These are phyloP conservation scores for Poeciliopsis paucimaculata DNA, from an alignment of 2,797 vertebrate genomes.

Conservation along the genomic window DNA sequence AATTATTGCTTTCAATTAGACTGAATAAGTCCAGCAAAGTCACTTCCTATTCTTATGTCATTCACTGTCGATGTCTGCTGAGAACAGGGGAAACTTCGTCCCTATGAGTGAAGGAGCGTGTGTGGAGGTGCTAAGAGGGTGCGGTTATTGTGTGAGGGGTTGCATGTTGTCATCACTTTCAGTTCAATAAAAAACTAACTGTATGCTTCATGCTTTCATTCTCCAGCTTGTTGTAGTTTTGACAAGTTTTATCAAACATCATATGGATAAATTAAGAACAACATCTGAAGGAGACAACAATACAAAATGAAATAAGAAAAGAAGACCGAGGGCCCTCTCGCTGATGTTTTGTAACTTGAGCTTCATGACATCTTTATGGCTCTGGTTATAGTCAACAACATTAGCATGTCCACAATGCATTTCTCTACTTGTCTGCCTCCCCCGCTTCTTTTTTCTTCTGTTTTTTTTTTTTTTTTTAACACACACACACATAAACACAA, in stretches of 20 bases:
- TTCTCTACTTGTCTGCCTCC: conserved; percentile 69
- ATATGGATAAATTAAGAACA: conserved; percentile 76
- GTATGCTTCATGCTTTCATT: conserved; percentile 58
- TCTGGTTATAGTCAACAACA: conserved; percentile 79
- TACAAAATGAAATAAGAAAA: conserved; percentile 49
- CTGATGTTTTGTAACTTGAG: conserved; percentile 74
- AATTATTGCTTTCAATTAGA: conserved; percentile 37
- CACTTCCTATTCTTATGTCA: conserved; percentile 68
- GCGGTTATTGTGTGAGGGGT: conserved; percentile 69
- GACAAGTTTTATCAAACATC: conserved; percentile 71
- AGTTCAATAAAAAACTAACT: conserved; percentile 48
- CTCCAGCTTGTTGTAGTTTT: conserved; percentile 60
- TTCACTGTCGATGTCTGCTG: conserved; percentile 60
- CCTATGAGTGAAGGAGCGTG: conserved; percentile 39
- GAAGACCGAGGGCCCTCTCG: conserved; percentile 33
- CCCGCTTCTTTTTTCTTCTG: conserved; percentile 36
- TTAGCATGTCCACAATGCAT: conserved; percentile 85
- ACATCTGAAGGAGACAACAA: conserved; percentile 46
- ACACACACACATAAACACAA: conserved; percentile 73
- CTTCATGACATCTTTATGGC: conserved; percentile 89
- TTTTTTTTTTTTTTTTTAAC: conserved; percentile 40
- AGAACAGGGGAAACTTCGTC: conserved; percentile 22
- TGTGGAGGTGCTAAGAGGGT: conserved; percentile 33
- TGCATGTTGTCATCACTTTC: conserved; percentile 69
- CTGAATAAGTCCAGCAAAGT: conserved; percentile 33